Base-by-base conservation (phyloP, 2,888 invertebrate genomes). In the Hydropsyche betteni region DNA sequence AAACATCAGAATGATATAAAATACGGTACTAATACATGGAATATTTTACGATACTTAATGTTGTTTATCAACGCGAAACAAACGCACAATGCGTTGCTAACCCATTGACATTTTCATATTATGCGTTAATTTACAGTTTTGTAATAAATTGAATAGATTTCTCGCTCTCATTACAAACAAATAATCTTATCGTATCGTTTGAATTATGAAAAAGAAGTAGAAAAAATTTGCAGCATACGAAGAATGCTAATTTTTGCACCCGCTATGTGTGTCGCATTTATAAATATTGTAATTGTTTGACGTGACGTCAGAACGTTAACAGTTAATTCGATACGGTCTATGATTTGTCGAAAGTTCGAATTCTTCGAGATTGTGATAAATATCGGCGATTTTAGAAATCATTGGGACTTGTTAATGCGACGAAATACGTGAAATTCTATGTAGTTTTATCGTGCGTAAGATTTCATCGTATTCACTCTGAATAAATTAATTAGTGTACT, bases 261-360 rank as follows among this genome's bases (percentile, higher is more conserved):
- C 34, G 10, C 7, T 64, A 64, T 36, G 36, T 36, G 64, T 64
- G 16, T 24, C 58, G 58, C 58, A 5, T 5, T 36, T 36, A 64
- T 64, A 64, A 64, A 64, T 64, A 64, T 44, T 44, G 6, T 36
- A 64, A 36, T 12, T 36, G 64, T 64, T 44, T 44, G 10, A 61
- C 61, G 61, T 61, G 61, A 61, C 61, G 33, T 10, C 10, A 12
- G 33, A 33, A 64, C 64, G 64, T 64, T 64, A 64, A 64, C 64
- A 10, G 64, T 64, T 64, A 64, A 64, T 64, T 64, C 64, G 34
- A 36, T 58, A 58, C 58, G 24, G 58, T 58, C 24, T 36, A 36
- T 36, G 64, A 64, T 64, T 64, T 64, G 64, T 64, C 64, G 64
- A 64, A 64, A 64, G 64, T 64, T 64, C 36, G 64, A 36, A 64